Base-by-base conservation (phyloP, 2,113 vertebrate genomes). In the Aspiorhynchus laticeps region DNA sequence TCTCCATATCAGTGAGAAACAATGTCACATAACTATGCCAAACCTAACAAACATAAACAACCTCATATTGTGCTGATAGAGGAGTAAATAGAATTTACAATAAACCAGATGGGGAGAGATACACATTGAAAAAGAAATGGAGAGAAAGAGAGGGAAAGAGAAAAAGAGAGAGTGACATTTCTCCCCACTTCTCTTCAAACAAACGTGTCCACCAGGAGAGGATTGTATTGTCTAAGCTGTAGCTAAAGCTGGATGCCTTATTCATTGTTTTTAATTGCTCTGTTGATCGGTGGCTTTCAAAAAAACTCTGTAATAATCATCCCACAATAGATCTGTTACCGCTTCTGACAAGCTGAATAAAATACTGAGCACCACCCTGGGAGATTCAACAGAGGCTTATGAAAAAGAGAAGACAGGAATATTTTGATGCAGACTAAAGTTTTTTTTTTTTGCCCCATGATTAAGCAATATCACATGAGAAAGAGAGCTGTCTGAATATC, bases 201-300 rank as follows among this genome's bases (percentile, higher is more conserved):
- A 95, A 91, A 91, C 88, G 82, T 93, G 94, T 94, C 94, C 93
- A 89, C 61, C 59, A 94, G 95, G 95, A 96, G 82, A 76, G 84
- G 82, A 84, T 74, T 51, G 67, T 92, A 93, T 93, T 94, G 92
- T 96, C 93, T 95, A 93, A 92, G 91, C 84, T 94, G 95, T 93
- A 92, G 93, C 94, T 95, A 93, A 93, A 88, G 92, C 79, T 80
- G 93, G 93, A 94, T 93, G 94, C 91, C 93, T 95, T 96, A 96
- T 96, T 96, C 96, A 95, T 94, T 95, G 93, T 92, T 96, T 97
- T 97, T 97, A 97, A 96, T 96, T 97, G 96, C 96, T 97, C 95
- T 95, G 92, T 91, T 97, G 95, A 97, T 97, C 93, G 95, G 95
- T 85, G 95, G 94, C 94, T 94, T 87, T 91, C 93, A 93, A 94